Percentiles rank a stretch among this genome's conserved stretches.
phyloP scores from a whole-genome alignment of 2,113 vertebrate species.

The Eptatretus burgeri region DNA sequence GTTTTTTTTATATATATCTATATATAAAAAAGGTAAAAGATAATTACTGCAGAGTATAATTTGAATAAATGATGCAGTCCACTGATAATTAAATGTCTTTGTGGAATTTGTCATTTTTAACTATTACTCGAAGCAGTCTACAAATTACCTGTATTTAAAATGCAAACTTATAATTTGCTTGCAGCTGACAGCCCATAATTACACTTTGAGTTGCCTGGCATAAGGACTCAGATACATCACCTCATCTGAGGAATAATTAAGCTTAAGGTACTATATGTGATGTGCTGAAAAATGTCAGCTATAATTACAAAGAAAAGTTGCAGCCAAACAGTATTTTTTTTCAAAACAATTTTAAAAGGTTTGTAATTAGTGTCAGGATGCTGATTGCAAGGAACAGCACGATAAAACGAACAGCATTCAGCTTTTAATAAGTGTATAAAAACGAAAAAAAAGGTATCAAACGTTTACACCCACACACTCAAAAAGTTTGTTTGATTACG shows the following conservation, averaged over 20 bases:
- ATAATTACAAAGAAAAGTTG: background rate
- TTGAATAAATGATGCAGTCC: constrained; percentile 5
- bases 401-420: too few relatives aligned
- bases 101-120: constrained; percentile 5
- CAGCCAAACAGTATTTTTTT: background rate
- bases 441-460: too few relatives aligned
- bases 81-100: constrained; percentile 1
- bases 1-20: too few relatives aligned
- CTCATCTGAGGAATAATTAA: constrained; percentile 2
- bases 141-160: constrained; percentile 5
- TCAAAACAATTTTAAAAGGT: constrained; percentile 3
- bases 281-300: background rate
- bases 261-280: constrained; percentile 1
- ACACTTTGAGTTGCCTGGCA: background rate
- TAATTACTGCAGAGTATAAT: background rate
- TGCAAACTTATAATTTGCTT: constrained; percentile 1
- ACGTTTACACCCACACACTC: too few relatives aligned
- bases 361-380: constrained; percentile 2
- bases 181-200: constrained; percentile 5
- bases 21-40: too few relatives aligned
- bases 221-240: constrained; percentile 3
- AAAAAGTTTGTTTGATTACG: too few relatives aligned
- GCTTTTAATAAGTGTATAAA: too few relatives aligned
- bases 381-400: too few relatives aligned
- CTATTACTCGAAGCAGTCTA: constrained; percentile 2